Evolutionary conservation across 2,888 invertebrate species (phyloP), one percentile per base, ranked within the genome.

Genomic region (Drosophila neoperkinsi): DNA sequence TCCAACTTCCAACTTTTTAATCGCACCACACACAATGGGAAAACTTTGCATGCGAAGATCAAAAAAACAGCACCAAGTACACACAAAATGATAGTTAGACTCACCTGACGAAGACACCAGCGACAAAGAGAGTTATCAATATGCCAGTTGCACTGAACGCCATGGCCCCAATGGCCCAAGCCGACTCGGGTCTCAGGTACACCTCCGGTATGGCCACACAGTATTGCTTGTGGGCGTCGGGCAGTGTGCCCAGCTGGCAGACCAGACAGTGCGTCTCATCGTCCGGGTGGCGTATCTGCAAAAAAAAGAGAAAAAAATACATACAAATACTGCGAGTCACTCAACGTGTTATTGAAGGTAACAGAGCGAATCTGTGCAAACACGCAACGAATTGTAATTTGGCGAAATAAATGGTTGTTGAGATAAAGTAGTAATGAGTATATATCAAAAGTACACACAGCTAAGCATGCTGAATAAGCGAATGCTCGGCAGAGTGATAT

Each of bases 161-260:
- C 97, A 98, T 97, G 16, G 98, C 98, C 0, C 97, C 98, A 71
- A 98, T 98, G 6, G 98, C 98, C 96, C 98, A 97, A 56, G 96
- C 97, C 76, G 97, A 97, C 91, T 96, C 96, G 16, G 96, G 96
- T 28, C 96, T 94, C 71, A 97, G 94, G 92, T 97, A 97, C 65
- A 97, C 96, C 93, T 97, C 97, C 0, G 97, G 97, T 78, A 98
- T 97, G 67, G 96, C 94, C 18, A 95, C 95, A 93, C 97, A 98
- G 81, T 94, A 94, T 31, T 96, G 95, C 81, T 97, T 96, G 57
- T 96, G 95, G 1, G 94, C 94, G 92, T 97, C 96, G 0, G 99
- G 98, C 41, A 98, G 94, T 0, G 97, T 97, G 33, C 98, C 98
- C 83, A 96, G 94, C 11, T 96, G 96, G 91, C 99, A 99, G 64